A percentile compares a stretch with the other conserved stretches of the same genome.
These are phyloP conservation scores for Hypomesus transpacificus DNA, from an alignment of 2,113 vertebrate species.

Conservation along the genomic window DNA sequence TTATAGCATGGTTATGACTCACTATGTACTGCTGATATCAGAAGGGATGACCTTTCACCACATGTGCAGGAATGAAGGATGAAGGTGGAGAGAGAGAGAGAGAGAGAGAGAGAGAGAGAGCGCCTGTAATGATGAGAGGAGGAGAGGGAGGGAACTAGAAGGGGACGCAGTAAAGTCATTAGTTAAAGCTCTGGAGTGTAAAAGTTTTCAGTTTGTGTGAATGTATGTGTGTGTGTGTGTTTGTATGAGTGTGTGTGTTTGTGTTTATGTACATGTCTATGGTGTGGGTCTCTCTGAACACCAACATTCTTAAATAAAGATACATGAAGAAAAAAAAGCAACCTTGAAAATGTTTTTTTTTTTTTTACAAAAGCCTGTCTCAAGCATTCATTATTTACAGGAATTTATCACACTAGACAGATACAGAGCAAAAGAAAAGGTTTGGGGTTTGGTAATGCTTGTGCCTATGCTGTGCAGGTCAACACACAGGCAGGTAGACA, in stretches of 20 bases:
- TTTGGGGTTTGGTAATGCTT: too few species aligned
- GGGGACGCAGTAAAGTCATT: slow-evolving; percentile 43
- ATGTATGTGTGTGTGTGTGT: slow-evolving; percentile 2
- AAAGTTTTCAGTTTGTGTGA: neutral
- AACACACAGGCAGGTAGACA: neutral
- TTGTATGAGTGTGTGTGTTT: slow-evolving; percentile 11
- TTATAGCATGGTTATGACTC: neutral
- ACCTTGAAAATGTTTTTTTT: neutral
- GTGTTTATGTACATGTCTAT: neutral
- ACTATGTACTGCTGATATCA: neutral
- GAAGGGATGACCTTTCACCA: neutral
- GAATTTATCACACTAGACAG: neutral
- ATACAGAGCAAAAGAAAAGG: neutral
- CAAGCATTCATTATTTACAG: too few species aligned
- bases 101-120: neutral
- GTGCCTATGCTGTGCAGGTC: too few species aligned
- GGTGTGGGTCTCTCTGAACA: neutral
- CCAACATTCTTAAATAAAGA: neutral
- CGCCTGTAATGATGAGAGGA: neutral
- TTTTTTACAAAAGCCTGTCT: neutral
- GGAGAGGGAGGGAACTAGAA: neutral
- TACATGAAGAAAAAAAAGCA: neutral
- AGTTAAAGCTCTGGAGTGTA: slow-evolving; percentile 25
- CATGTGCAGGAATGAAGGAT: neutral
- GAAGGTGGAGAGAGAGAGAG: neutral